These are phyloP conservation scores for Hydractinia echinata DNA, from an alignment of 30 jellyfish, hydroid and myxozoan genomes.

Conservation along the genomic window DNA sequence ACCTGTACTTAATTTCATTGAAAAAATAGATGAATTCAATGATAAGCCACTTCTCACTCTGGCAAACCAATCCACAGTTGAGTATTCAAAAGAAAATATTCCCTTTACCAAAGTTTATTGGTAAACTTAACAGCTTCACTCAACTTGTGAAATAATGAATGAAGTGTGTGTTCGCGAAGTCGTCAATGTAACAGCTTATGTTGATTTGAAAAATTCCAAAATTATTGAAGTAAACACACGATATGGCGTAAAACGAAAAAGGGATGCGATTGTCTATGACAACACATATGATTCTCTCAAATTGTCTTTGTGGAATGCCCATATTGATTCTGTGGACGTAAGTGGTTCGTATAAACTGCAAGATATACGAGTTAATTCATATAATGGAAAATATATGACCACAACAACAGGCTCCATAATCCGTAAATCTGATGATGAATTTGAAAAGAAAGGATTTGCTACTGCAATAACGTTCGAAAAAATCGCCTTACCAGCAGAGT, in stretches of 20 bases:
- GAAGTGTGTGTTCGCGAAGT: not conserved
- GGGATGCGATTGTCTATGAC: not conserved
- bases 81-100: not conserved
- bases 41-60: not conserved
- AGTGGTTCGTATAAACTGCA: not conserved
- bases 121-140: too few species aligned
- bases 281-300: not conserved
- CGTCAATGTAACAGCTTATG: not conserved
- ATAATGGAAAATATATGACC: not conserved
- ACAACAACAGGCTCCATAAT: not conserved
- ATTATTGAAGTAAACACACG: constrained; percentile 1
- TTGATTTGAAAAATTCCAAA: not conserved
- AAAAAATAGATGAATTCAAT: too few species aligned
- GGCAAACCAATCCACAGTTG: constrained; percentile 1
- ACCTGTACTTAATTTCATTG: not conserved
- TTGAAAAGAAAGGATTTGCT: not conserved
- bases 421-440: not conserved
- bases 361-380: not conserved
- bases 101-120: not conserved
- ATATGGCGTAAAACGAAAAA: not conserved
- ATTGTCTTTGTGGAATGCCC: not conserved
- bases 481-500: too few species aligned
- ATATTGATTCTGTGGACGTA: not conserved
- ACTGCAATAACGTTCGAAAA: not conserved
- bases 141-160: too few species aligned